These are phyloP conservation scores for Hippoglossus stenolepis DNA, from an alignment of 2,113 vertebrate species.

Conservation along the genomic window DNA sequence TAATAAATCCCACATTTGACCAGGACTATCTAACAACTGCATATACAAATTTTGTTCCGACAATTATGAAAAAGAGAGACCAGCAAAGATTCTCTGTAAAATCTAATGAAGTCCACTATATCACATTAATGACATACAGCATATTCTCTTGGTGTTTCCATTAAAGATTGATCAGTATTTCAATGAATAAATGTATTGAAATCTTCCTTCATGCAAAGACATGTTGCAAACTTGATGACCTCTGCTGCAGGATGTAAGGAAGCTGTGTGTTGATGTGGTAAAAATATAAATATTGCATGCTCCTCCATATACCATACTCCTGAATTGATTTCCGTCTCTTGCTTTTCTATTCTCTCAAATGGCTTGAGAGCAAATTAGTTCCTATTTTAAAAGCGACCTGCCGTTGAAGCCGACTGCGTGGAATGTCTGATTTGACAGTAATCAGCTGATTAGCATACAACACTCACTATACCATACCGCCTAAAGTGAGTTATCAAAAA, in stretches of 20 bases:
- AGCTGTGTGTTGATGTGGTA: constrained; percentile 9
- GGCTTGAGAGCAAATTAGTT: constrained; percentile 33
- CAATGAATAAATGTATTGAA: not conserved
- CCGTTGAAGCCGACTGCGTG: constrained; percentile 21
- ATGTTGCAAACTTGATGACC: not conserved
- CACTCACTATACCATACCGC: constrained; percentile 25
- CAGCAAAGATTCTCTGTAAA: not conserved
- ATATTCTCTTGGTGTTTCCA: not conserved
- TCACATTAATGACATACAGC: not conserved
- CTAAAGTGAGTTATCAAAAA: constrained; percentile 51
- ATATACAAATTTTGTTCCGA: not conserved
- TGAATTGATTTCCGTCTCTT: constrained; percentile 36
- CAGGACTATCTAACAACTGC: not conserved
- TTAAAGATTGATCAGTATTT: not conserved
- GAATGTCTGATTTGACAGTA: constrained; percentile 41
- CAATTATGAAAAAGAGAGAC: not conserved
- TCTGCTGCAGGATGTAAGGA: not conserved
- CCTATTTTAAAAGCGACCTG: constrained; percentile 9
- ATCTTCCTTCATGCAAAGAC: not conserved
- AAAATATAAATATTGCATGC: constrained; percentile 37
- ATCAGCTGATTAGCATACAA: constrained; percentile 51
- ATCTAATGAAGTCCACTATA: not conserved
- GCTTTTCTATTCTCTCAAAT: constrained; percentile 11
- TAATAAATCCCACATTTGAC: constrained; percentile 2
- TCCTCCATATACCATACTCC: constrained; percentile 6